Evolutionary conservation across 2,797 vertebrate genomes (phyloP).

Genomic region (Hippopotamyrus pictus): DNA sequence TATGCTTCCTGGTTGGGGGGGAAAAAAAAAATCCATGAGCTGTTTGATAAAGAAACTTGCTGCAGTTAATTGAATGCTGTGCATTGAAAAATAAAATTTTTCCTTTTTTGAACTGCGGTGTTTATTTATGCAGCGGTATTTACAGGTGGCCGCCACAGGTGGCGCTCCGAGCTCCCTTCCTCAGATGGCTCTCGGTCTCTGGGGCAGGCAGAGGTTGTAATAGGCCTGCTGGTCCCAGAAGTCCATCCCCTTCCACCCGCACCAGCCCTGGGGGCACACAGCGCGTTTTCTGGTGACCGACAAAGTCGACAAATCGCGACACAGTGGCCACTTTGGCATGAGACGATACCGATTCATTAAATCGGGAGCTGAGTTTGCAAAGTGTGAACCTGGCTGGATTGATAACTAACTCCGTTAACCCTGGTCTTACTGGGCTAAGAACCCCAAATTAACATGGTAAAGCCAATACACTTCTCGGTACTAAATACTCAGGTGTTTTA

Average conservation of each 20-base stretch:
- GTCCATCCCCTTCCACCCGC: conserved; percentile 88
- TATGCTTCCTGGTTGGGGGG: neutral
- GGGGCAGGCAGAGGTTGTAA: conserved; percentile 94
- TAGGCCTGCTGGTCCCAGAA: conserved; percentile 92
- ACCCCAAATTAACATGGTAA: neutral
- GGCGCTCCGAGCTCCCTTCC: neutral
- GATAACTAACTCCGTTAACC: neutral
- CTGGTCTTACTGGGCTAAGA: neutral
- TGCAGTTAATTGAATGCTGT: neutral
- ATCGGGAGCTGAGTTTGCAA: neutral
- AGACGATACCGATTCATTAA: neutral
- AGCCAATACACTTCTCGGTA: neutral
- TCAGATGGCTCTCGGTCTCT: conserved; percentile 76
- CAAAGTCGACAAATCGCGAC: neutral
- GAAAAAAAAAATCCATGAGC: neutral
- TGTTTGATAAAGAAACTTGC: neutral
- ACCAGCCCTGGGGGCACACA: conserved; percentile 75
- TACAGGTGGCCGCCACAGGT: neutral
- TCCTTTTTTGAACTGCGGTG: neutral
- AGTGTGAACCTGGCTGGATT: neutral
- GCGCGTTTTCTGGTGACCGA: neutral
- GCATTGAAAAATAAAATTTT: neutral
- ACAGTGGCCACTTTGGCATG: neutral
- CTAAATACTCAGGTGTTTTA: neutral
- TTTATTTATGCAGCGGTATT: neutral